Evolutionary conservation across 2,113 vertebrate species (phyloP), one percentile per base, ranked within the genome.

Genomic region (Loxodonta africana): DNA sequence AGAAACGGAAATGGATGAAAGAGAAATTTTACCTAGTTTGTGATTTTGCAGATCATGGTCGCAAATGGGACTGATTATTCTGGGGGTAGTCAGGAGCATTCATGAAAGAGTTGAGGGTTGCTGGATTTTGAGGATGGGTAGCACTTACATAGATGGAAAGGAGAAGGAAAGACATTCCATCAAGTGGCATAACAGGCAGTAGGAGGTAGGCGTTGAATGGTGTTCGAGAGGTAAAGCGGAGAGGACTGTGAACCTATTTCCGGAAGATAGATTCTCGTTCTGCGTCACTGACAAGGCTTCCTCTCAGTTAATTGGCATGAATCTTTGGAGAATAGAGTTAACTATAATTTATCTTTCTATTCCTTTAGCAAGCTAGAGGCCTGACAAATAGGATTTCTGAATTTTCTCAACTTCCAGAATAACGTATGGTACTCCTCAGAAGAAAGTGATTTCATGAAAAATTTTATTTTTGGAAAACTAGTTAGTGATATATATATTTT

Each of bases 381-480:
- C 33, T 93, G 73, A 82, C 91, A 85, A 86, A 60, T 78, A 18
- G 3, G 37, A 63, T 80, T 91, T 88, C 78, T 93, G 37, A 77
- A 41, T 90, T 60, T 94, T 92, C 88, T 90, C 86, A 30, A 57
- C 69, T 91, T 96, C n/a, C 25, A 93, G 62, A 93, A n/a, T 84
- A 83, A 62, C n/a, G 33, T 33, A 23, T 85, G 53, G 1, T 67
- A 77, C 51, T 94, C 48, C 23, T 91, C 26, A 90, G 90, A 92
- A 87, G 62, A 95, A 69, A 53, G 1, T n/a, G 15, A 63, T 88
- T 80, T 96, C 86, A 82, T 67, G 6, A 84, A 85, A 97, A 44
- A 6, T 46, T 77, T 57, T 97, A 33, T 37, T 83, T 92, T 97
- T 88, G 83, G 37, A 53, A 93, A 83, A 88, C 60, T 91, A 82